phyloP scores from a whole-genome alignment of 2,797 vertebrate genomes.

The Leuciscus waleckii region DNA sequence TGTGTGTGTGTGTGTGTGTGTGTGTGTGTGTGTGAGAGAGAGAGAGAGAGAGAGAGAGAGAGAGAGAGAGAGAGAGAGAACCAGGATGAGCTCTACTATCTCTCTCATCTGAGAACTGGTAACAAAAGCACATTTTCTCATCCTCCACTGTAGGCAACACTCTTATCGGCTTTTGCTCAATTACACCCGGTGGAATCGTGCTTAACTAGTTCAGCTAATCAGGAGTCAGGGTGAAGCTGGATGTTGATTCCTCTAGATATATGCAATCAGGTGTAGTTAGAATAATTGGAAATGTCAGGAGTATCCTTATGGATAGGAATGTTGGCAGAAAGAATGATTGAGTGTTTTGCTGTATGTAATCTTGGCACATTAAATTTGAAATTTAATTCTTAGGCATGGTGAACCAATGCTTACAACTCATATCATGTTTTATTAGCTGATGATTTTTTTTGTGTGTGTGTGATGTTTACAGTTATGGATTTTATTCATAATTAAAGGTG shows the following conservation, averaged over 20 bases:
- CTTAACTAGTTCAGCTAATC: conserved; percentile 60
- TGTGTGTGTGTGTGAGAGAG: too few species aligned
- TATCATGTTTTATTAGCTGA: background rate
- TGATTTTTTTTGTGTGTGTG: too few species aligned
- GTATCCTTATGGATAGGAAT: conserved; percentile 21
- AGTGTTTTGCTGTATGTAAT: conserved; percentile 14
- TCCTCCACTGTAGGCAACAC: conserved; percentile 80
- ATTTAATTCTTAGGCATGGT: background rate
- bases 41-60: too few species aligned
- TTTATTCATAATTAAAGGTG: background rate
- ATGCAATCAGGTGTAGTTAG: conserved; percentile 17
- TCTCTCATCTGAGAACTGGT: conserved; percentile 78
- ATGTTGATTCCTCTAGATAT: conserved; percentile 17
- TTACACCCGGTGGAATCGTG: conserved; percentile 69
- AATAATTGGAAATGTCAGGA: conserved; percentile 30
- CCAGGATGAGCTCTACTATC: conserved; percentile 81
- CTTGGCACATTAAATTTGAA: background rate
- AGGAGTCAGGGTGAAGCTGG: conserved; percentile 31
- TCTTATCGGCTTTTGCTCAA: conserved; percentile 81
- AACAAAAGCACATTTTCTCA: conserved; percentile 85
- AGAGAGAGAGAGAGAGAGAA: conserved; percentile 47
- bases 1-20: too few species aligned
- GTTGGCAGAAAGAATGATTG: background rate
- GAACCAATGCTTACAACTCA: background rate
- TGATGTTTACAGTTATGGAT: background rate